Evolutionary conservation across 2,113 vertebrate species (phyloP).

Genomic region (Apteryx mantelli): DNA sequence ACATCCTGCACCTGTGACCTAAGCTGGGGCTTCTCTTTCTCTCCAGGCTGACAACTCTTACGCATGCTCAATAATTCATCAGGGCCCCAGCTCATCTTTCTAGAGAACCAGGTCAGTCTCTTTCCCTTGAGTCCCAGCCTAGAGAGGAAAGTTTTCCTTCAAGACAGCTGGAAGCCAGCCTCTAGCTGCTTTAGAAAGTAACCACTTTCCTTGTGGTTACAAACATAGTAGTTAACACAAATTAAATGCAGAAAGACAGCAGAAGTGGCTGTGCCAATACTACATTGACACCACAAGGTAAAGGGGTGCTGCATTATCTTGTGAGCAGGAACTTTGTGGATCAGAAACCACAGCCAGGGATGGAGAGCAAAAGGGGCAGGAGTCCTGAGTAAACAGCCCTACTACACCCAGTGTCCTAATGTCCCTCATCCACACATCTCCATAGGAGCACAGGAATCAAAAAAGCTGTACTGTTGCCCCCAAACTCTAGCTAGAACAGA

Average conservation of each 20-base stretch:
- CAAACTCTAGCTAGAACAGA: neutral
- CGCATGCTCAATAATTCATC: slow-evolving; percentile 54
- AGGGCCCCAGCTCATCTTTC: slow-evolving; percentile 30
- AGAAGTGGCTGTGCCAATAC: neutral
- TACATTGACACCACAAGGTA: neutral
- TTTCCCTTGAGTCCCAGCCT: neutral
- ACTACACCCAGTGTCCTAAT: neutral
- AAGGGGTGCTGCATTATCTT: neutral
- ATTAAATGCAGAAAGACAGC: neutral
- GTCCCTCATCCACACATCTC: neutral
- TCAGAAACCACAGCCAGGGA: neutral
- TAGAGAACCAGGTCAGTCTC: neutral
- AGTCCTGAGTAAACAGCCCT: neutral
- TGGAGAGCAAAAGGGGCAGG: neutral
- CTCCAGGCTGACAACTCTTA: neutral
- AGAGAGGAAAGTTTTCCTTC: neutral
- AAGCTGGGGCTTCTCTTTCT: slow-evolving; percentile 5
- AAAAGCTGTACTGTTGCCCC: neutral
- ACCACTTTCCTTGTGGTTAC: slow-evolving; percentile 24
- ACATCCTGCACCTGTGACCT: slow-evolving; percentile 31
- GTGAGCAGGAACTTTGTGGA: neutral
- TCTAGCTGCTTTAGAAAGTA: slow-evolving; percentile 1
- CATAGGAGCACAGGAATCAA: neutral
- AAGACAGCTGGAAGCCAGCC: neutral
- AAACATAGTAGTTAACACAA: neutral